Evolutionary conservation across 2,888 invertebrate species (phyloP).

Genomic region (Dromius quadrimaculatus): DNA sequence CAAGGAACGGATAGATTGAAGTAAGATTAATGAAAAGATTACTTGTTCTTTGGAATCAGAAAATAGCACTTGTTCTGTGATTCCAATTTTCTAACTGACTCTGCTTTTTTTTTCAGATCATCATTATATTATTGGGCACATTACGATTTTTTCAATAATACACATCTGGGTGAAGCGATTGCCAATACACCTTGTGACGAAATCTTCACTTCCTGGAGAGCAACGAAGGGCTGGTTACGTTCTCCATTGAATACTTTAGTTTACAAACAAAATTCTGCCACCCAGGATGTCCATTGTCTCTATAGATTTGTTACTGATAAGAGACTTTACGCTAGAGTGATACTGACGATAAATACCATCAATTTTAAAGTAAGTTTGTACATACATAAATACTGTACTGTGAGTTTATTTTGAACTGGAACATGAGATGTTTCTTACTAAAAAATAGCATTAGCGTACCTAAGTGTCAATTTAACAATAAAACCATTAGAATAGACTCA

Average conservation of each 20-base stretch:
- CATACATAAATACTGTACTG: too few species aligned
- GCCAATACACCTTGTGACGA: slow-evolving; percentile 88
- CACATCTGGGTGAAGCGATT: slow-evolving; percentile 85
- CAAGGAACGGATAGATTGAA: too few species aligned
- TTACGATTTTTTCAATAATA: slow-evolving; percentile 94
- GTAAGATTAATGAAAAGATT: too few species aligned
- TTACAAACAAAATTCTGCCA: slow-evolving; percentile 81
- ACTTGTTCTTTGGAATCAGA: too few species aligned
- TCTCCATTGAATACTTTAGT: slow-evolving; percentile 90
- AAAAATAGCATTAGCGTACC: too few species aligned
- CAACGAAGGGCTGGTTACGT: slow-evolving; percentile 79
- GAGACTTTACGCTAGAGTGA: slow-evolving; percentile 83
- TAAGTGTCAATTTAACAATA: too few species aligned
- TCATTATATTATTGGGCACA: slow-evolving; percentile 95
- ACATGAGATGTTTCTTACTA: too few species aligned
- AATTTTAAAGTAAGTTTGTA: slow-evolving; percentile 83
- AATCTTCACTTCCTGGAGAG: slow-evolving; percentile 87
- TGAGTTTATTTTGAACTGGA: too few species aligned
- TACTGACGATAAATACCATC: slow-evolving; percentile 81
- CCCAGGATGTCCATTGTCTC: slow-evolving; percentile 82
- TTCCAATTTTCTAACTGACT: slow-evolving; percentile 51
- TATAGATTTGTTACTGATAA: slow-evolving; percentile 88
- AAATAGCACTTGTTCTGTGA: too few species aligned
- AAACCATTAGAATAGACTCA: too few species aligned
- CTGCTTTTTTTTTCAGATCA: slow-evolving; percentile 70